These are phyloP conservation scores for Chrysaora quinquecirrha DNA, from an alignment of 30 jellyfish, hydroid and myxozoan species.

Conservation along the genomic window DNA sequence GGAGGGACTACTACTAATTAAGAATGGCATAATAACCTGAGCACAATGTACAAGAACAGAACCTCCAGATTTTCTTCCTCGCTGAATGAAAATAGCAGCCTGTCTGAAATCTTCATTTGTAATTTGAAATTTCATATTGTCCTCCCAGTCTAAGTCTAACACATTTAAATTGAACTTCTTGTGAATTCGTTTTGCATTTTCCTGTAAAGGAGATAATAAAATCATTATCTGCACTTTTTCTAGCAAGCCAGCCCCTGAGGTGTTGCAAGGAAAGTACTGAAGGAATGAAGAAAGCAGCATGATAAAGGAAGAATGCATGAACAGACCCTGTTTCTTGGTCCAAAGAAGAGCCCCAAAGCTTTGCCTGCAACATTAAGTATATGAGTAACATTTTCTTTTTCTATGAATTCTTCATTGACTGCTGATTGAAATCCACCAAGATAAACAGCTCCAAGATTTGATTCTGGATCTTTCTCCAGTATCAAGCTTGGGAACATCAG, in stretches of 20 bases:
- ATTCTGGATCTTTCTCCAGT: constrained; percentile 26
- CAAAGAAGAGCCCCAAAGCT: constrained; percentile 73
- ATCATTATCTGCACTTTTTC: neutral
- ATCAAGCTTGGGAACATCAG: constrained; percentile 63
- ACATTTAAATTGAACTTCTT: constrained; percentile 14
- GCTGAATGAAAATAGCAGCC: constrained; percentile 60
- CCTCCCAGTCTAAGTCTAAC: constrained; percentile 85
- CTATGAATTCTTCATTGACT: constrained; percentile 49
- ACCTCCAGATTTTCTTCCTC: constrained; percentile 57
- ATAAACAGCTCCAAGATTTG: constrained; percentile 57
- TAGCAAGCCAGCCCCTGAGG: neutral
- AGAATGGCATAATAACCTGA: constrained; percentile 53
- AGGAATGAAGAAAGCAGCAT: too few species aligned
- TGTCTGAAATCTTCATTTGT: constrained; percentile 63
- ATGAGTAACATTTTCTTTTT: constrained; percentile 51
- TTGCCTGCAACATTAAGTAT: constrained; percentile 81
- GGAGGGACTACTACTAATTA: too few species aligned
- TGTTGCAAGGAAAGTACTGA: too few species aligned
- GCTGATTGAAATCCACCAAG: constrained; percentile 95
- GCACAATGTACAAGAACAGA: constrained; percentile 91
- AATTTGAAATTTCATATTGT: constrained; percentile 43
- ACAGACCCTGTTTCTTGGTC: constrained; percentile 75
- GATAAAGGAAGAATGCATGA: too few species aligned
- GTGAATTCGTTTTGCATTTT: constrained; percentile 15
- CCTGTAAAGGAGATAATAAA: constrained; percentile 8